Base-by-base conservation (phyloP, 2,113 vertebrate species). In the Gulo gulo region DNA sequence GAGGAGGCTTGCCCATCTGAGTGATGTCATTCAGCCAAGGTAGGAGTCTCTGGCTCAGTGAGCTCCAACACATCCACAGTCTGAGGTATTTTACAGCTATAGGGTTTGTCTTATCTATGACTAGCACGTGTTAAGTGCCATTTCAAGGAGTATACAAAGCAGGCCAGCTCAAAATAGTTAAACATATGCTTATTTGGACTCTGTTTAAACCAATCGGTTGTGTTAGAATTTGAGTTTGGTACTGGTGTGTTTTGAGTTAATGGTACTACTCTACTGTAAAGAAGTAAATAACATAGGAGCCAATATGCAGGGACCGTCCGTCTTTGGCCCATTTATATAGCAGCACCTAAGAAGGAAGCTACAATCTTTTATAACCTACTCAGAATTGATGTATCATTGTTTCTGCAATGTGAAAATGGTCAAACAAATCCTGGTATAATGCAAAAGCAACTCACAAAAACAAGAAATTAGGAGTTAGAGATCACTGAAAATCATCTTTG, bases 1-100 rank as follows among this genome's bases (percentile, higher is more conserved):
- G 7, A 2, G 1, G 12, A 10, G 16, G 11, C 6, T 47, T 36
- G 4, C 1, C 10, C 24, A 0, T 73, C 26, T 7, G 52, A 7
- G 13, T 29, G 6, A 34, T 76, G 7, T 13, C 47, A 24, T 76
- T 95, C 57, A 81, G 4, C 29, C 42, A 67, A 24, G 2, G 0
- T 26, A 50, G 26, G 24, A 31, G 23, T 50, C 61, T 88, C 63
- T 63, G 34, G 13, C 23, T 86, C 12, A 31, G 52, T 42, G 57
- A 76, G 7, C 24, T n/a, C 39, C 39, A 61, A 42, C 16, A 2
- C n/a, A 42, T 36, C n/a, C 50, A 23, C 20, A 69, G 4, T 85
- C 29, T 59, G 34, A 15, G 52, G 21, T 31, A 31, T 71, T n/a
- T 92, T 71, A 21, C 2, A 80, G 55, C 21, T 76, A 1, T 10